phyloP scores from a whole-genome alignment of 2,797 vertebrate species.

The Diplodus sargus region DNA sequence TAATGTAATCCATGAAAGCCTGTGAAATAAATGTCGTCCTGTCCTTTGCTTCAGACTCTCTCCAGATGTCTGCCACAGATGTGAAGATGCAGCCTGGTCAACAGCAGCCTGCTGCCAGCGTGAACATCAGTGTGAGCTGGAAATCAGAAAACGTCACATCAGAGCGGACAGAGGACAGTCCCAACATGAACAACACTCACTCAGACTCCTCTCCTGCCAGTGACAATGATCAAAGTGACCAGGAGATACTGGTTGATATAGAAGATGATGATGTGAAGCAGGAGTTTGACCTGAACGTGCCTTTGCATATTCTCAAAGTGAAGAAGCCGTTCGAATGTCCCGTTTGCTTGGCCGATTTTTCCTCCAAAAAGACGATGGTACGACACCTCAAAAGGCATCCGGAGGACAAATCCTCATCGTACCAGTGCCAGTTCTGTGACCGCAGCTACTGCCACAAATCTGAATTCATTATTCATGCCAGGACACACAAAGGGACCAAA shows the following conservation, averaged over 20 bases:
- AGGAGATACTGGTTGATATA: constrained; percentile 6
- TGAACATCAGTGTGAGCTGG: constrained; percentile 14
- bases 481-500: constrained; percentile 24
- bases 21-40: not conserved
- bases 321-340: constrained; percentile 25
- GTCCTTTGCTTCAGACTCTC: constrained; percentile 9
- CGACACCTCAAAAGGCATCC: constrained; percentile 34
- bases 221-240: not conserved
- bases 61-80: constrained; percentile 16
- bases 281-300: not conserved
- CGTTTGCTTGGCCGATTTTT: constrained; percentile 12
- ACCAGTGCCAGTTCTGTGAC: constrained; percentile 45
- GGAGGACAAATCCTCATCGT: not conserved
- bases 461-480: constrained; percentile 44
- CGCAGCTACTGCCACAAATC: constrained; percentile 28
- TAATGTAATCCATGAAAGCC: not conserved
- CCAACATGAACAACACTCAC: not conserved
- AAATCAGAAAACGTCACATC: constrained; percentile 2
- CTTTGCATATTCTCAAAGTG: not conserved
- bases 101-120: constrained; percentile 24
- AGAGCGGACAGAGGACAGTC: not conserved
- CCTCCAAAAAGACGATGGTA: constrained; percentile 36
- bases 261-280: not conserved
- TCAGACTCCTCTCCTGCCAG: not conserved
- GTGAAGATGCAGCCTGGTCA: not conserved